These are phyloP conservation scores for Arizona elegans DNA, from an alignment of 2,113 vertebrate species.

Conservation along the genomic window DNA sequence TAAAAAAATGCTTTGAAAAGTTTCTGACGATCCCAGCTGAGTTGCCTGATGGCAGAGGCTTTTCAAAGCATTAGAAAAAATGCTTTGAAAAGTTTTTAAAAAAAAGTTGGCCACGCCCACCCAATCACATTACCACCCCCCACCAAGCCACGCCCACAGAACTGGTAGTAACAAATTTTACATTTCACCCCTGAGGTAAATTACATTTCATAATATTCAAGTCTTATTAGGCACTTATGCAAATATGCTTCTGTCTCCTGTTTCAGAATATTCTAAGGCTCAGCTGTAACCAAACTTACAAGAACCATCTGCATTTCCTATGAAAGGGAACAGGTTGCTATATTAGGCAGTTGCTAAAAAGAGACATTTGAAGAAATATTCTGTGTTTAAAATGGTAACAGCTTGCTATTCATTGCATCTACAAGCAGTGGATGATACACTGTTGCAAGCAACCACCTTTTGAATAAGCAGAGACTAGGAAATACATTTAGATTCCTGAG, in stretches of 20 bases:
- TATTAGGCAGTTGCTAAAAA: not conserved
- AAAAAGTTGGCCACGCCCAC: no score
- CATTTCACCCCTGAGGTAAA: no score
- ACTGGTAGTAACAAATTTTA: no score
- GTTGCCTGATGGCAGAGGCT: no score
- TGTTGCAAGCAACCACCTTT: not conserved
- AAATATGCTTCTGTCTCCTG: not conserved
- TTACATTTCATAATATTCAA: not conserved
- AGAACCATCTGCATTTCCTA: not conserved
- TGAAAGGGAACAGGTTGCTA: not conserved
- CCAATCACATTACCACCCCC: no score
- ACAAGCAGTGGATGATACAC: not conserved
- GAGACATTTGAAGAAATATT: not conserved
- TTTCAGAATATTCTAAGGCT: not conserved
- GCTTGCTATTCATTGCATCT: not conserved
- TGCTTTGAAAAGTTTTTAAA: no score
- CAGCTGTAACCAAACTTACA: not conserved
- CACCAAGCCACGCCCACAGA: no score
- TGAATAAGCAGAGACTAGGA: not conserved
- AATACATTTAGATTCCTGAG: not conserved
- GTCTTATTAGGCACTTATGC: not conserved
- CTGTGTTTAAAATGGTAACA: constrained; percentile 23
- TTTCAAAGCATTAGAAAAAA: no score
- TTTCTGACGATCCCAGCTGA: no score
- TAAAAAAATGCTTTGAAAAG: no score